Percentiles rank a stretch among this genome's conserved stretches.
Evolutionary conservation across 2,888 invertebrate species (phyloP).

Genomic region (Amphipyra tragopoginis): DNA sequence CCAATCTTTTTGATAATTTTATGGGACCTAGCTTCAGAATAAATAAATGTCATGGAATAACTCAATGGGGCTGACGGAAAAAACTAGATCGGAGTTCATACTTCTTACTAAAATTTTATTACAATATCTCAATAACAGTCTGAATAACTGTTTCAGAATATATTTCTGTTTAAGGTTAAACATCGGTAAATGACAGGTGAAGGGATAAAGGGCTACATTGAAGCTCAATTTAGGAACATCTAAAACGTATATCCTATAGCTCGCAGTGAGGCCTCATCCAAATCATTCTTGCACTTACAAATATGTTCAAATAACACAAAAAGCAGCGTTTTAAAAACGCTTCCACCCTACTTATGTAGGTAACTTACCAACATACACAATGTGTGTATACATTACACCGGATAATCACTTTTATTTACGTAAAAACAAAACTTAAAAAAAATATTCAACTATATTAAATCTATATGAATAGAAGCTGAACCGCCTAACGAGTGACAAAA

Average conservation of each 20-base stretch:
- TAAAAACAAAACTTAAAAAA: slow-evolving; percentile 82
- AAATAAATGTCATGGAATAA: slow-evolving; percentile 57
- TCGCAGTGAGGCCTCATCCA: slow-evolving; percentile 57
- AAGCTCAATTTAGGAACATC: slow-evolving; percentile 48
- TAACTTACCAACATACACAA: slow-evolving; percentile 69
- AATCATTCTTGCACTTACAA: slow-evolving; percentile 57
- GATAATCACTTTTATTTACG: slow-evolving; percentile 69
- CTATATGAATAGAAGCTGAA: slow-evolving; percentile 86
- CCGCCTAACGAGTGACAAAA: slow-evolving; percentile 85
- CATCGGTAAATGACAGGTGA: slow-evolving; percentile 11
- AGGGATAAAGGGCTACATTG: slow-evolving; percentile 23
- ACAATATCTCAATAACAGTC: slow-evolving; percentile 4
- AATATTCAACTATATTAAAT: slow-evolving; percentile 80
- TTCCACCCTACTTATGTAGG: slow-evolving; percentile 73
- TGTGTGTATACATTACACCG: slow-evolving; percentile 56
- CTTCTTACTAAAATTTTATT: background rate
- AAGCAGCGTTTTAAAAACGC: slow-evolving; percentile 65
- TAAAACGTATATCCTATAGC: slow-evolving; percentile 34
- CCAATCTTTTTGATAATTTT: slow-evolving; percentile 15
- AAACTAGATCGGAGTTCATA: slow-evolving; percentile 9
- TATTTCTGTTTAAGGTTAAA: slow-evolving; percentile 3
- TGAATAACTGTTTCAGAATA: slow-evolving; percentile 5
- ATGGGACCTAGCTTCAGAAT: slow-evolving; percentile 24
- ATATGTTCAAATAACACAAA: slow-evolving; percentile 48
- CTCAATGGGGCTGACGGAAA: slow-evolving; percentile 31